Conservation (phyloP, 2,113 vertebrate genomes). For the Ascaphus truei region DNA sequence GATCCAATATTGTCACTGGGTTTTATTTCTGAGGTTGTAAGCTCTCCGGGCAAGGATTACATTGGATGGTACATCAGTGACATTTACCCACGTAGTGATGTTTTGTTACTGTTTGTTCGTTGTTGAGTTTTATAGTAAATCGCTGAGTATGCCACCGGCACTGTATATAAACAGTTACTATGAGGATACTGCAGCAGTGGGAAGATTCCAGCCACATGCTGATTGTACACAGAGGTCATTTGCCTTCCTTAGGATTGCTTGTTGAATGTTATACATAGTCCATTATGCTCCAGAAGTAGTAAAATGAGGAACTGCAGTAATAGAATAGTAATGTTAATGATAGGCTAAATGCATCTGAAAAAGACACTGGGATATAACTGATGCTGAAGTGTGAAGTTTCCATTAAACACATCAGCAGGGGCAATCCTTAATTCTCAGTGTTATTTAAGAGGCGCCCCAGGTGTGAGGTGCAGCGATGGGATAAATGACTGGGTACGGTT, state of each 20-base stretch:
- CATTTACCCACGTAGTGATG: too few relatives aligned
- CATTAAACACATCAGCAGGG: not conserved
- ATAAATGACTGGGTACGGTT: too few relatives aligned
- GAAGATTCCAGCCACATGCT: too few relatives aligned
- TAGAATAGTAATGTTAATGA: slow-evolving; percentile 1
- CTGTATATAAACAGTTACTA: too few relatives aligned
- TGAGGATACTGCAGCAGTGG: too few relatives aligned
- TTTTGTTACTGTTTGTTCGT: too few relatives aligned
- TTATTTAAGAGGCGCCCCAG: too few relatives aligned
- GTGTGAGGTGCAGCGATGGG: too few relatives aligned
- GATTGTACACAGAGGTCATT: not conserved
- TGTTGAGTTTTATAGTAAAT: too few relatives aligned
- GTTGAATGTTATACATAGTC: not conserved
- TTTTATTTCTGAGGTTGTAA: not conserved
- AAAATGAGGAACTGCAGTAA: not conserved
- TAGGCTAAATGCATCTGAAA: not conserved
- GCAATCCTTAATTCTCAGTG: too few relatives aligned
- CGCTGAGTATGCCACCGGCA: too few relatives aligned
- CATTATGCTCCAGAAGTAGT: not conserved
- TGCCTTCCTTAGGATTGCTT: not conserved
- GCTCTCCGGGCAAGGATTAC: not conserved
- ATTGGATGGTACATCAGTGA: too few relatives aligned
- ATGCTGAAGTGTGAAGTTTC: not conserved
- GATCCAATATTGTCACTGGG: not conserved
- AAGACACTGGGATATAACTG: not conserved